phyloP scores from a whole-genome alignment of 1,140 invertebrate species.

The Aphaenogaster ashmeadi region DNA sequence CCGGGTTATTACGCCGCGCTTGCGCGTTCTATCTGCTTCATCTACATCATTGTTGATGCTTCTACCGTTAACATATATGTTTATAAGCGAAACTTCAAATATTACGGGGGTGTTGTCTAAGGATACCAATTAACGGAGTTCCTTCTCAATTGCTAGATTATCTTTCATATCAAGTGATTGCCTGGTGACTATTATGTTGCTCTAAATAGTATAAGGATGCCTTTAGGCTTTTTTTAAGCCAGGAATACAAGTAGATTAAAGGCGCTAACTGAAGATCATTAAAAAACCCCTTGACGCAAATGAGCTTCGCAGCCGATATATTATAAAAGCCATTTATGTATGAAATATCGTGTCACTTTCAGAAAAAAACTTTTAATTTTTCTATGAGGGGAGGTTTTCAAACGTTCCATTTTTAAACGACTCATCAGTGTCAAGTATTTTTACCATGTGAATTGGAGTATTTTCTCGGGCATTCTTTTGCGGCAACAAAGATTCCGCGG shows the following conservation, averaged over 20 bases:
- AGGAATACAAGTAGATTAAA: neutral
- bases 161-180: neutral
- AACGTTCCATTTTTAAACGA: neutral
- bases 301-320: neutral
- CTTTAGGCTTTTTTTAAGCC: neutral
- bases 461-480: conserved; percentile 17
- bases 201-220: neutral
- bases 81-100: conserved; percentile 24
- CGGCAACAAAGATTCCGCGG: conserved; percentile 20
- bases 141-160: conserved; percentile 15
- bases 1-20: conserved; percentile 11
- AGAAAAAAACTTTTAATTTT: neutral
- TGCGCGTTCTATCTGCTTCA: conserved; percentile 17
- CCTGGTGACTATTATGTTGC: conserved; percentile 2
- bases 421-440: conserved; percentile 15
- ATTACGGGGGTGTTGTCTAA: neutral
- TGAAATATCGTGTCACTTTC: neutral
- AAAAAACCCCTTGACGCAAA: neutral
- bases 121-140: conserved; percentile 23
- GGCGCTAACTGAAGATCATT: neutral
- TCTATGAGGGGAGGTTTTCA: neutral
- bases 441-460: neutral
- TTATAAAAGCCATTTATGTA: neutral
- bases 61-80: conserved; percentile 30
- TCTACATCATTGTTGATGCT: conserved; percentile 40